Base-by-base conservation (phyloP, 2,113 vertebrate genomes). In the Cryptomyrus ogoouensis region DNA sequence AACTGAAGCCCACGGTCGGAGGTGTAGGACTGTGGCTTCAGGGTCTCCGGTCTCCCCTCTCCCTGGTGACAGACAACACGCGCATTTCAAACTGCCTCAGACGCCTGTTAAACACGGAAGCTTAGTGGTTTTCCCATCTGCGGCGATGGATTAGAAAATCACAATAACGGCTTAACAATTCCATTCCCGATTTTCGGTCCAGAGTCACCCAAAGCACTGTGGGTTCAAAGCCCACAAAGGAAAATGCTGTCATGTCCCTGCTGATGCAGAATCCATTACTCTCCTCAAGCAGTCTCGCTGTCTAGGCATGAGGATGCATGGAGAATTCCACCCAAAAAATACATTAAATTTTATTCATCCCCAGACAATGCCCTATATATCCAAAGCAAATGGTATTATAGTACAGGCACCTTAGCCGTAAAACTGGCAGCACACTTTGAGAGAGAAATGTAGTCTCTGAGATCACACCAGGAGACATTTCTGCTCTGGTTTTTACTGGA, bases 341-440 rank as follows among this genome's bases (percentile, higher is more conserved):
- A 84, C 39, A 84, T 84, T 84, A 84, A 39, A 84, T 84, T 84
- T 84, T 84, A 84, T 84, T 84, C 83, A 84, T 84, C 39, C 83
- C 39, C 83, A 84, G 83, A 84, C 39, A 44, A 84, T 84, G 83
- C 42, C 44, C 19, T n/a, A 84, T n/a, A 42, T 84, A 84, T 46
- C 83, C 83, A 84, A 84, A 84, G 42, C 83, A 84, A 84, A 84
- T 84, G 21, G 42, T 84, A 84, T 84, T 84, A 84, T 44, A 84
- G 83, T 46, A 84, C 83, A 44, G 39, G 42, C 44, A 47, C 83
- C 83, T 47, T 84, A 10, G 46, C 39, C 83, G 35, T 80, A 80
- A 80, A 42, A 42, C 74, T 39, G 35, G 74, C 35, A 80, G 74
- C 35, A 5, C 35, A 19, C 74, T 80, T 42, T 80, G 31, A 17